These are phyloP conservation scores for Brachypodius melanocephalos DNA, from an alignment of 2,113 vertebrate genomes.

Conservation along the genomic window DNA sequence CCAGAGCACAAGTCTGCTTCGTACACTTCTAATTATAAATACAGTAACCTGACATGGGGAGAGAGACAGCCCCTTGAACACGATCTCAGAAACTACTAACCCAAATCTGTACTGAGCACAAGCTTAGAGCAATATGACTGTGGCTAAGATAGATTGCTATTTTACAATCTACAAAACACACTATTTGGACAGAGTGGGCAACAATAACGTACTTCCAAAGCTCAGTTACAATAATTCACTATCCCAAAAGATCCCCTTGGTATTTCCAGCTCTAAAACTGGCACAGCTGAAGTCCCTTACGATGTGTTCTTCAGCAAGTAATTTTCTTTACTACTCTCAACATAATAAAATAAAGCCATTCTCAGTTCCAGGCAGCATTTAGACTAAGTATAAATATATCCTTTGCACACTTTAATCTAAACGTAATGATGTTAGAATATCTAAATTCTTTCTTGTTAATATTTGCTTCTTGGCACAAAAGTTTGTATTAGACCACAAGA, in stretches of 20 bases:
- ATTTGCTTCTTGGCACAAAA: neutral
- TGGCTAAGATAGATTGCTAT: neutral
- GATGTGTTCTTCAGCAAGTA: neutral
- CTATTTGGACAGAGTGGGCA: neutral
- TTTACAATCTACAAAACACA: neutral
- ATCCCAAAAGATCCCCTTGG: neutral
- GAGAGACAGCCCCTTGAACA: neutral
- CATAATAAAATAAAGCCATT: neutral
- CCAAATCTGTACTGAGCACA: neutral
- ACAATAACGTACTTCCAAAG: neutral
- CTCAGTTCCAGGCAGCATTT: neutral
- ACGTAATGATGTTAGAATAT: neutral
- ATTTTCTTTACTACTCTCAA: neutral
- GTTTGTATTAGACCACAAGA: neutral
- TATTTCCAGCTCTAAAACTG: neutral
- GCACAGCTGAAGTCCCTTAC: neutral
- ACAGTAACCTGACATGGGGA: conserved; percentile 39
- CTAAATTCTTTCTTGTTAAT: neutral
- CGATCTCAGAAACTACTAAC: neutral
- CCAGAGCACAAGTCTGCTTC: neutral
- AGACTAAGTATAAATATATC: neutral
- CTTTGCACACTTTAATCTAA: neutral
- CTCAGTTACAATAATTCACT: neutral
- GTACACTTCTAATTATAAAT: conserved; percentile 46
- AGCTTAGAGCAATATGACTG: neutral